Evolutionary conservation across 1,140 invertebrate genomes (phyloP).

Genomic region (Brevipalpus yothersi): DNA sequence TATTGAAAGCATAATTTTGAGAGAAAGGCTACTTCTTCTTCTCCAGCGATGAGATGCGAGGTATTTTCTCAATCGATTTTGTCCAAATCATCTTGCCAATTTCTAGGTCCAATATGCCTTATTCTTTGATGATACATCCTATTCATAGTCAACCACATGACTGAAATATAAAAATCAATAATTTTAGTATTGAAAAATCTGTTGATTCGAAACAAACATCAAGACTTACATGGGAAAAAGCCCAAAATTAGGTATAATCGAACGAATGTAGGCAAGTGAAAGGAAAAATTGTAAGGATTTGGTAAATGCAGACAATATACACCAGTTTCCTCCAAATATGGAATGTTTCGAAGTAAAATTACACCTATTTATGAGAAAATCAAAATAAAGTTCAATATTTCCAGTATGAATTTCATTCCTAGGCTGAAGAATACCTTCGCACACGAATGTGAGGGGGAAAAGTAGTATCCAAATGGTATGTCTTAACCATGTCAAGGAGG

Average conservation of each 20-base stretch:
- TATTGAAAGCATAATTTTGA: too few species aligned
- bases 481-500: slow-evolving; percentile 55
- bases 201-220: neutral
- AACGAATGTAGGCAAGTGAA: slow-evolving; percentile 55
- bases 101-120: neutral
- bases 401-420: neutral
- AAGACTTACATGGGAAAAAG: slow-evolving; percentile 3
- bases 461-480: slow-evolving; percentile 79
- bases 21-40: too few species aligned
- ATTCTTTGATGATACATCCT: neutral
- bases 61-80: neutral
- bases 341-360: slow-evolving; percentile 34
- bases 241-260: slow-evolving; percentile 41
- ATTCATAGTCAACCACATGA: neutral
- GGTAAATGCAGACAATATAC: slow-evolving; percentile 49
- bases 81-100: neutral
- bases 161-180: neutral
- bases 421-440: slow-evolving; percentile 30
- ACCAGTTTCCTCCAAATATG: slow-evolving; percentile 62
- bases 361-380: slow-evolving; percentile 14
- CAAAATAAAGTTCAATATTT: neutral
- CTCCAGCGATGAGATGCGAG: neutral
- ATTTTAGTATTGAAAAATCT: neutral
- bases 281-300: slow-evolving; percentile 58
- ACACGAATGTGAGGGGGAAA: slow-evolving; percentile 64